Evolutionary conservation across 92 coral and sea anemone species (phyloP), one percentile per base, ranked within the genome.

Genomic region (Palythoa grandis): DNA sequence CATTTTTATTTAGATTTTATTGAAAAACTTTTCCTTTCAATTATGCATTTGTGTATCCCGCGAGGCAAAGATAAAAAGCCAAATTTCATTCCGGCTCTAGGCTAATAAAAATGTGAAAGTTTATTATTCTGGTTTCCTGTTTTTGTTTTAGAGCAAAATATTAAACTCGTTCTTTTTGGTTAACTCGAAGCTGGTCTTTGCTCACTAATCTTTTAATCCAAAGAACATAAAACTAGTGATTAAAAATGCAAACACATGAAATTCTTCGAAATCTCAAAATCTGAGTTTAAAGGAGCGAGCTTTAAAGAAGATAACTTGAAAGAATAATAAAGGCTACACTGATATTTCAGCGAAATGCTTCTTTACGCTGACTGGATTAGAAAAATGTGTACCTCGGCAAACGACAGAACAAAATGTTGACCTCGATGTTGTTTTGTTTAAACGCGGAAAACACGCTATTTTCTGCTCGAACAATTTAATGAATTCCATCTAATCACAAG

Each of bases 111-210:
- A 80, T 14, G 35, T 10, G 63, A 47, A 76, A 53, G 74, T 80
- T 23, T 80, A 66, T 80, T 68, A 23, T 47, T 80, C 39, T 48
- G 66, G 85, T 67, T 80, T 80, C 85, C 85, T 80, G 85, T 80
- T 80, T 48, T 66, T 66, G 20, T 66, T 80, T 79, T 66, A 65
- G 43, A 47, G 29, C 74, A 80, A n/a, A 80, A 80, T 67, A 80
- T 12, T 80, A 80, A 40, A 66, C 85, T 80, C 75, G 22, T 15
- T 78, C 11, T 43, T 80, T 23, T 67, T 14, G 61, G 74, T 80
- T 66, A 48, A 66, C 85, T 67, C 40, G 43, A 13, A n/a, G 85
- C 61, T 43, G 56, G 72, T 23, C 10, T 80, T 15, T 16, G 39
- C 15, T 48, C 43, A 66, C 74, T 66, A 80, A 80, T 80, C 84